These are phyloP conservation scores for Periophthalmus modestus DNA, from an alignment of 2,113 vertebrate genomes.

Conservation along the genomic window DNA sequence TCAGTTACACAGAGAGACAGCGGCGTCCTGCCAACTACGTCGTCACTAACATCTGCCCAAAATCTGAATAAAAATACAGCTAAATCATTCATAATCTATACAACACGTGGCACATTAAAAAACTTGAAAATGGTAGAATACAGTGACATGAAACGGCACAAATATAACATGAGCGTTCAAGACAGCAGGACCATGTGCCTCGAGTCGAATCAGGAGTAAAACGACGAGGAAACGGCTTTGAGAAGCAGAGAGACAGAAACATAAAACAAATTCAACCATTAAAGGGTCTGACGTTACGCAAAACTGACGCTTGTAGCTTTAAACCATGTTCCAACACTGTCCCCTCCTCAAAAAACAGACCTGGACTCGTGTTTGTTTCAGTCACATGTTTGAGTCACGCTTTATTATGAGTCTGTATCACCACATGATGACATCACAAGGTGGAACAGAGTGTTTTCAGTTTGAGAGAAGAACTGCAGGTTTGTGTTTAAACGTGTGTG, in stretches of 20 bases:
- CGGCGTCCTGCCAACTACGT: conserved; percentile 32
- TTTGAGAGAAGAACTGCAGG: too few species aligned
- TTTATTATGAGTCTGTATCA: too few species aligned
- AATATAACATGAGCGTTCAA: neutral
- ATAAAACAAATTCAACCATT: neutral
- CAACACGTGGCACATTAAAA: conserved; percentile 55
- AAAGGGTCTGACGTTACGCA: too few species aligned
- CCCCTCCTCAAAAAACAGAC: too few species aligned
- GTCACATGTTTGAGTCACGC: too few species aligned
- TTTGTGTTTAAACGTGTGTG: too few species aligned
- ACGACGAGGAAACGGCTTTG: neutral
- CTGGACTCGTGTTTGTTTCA: too few species aligned
- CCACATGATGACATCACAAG: too few species aligned
- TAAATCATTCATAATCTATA: conserved; percentile 17
- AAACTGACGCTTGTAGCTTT: too few species aligned
- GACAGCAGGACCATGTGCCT: neutral
- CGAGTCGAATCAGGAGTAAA: neutral
- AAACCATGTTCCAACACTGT: too few species aligned
- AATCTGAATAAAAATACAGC: conserved; percentile 12
- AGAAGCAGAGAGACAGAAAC: neutral
- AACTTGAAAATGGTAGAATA: conserved; percentile 10
- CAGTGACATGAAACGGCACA: conserved; percentile 20
- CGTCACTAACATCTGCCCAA: conserved; percentile 30
- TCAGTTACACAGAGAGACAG: conserved; percentile 29
- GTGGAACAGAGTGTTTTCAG: too few species aligned